Conservation (phyloP, 2,888 invertebrate species). For the Acheta domesticus region DNA sequence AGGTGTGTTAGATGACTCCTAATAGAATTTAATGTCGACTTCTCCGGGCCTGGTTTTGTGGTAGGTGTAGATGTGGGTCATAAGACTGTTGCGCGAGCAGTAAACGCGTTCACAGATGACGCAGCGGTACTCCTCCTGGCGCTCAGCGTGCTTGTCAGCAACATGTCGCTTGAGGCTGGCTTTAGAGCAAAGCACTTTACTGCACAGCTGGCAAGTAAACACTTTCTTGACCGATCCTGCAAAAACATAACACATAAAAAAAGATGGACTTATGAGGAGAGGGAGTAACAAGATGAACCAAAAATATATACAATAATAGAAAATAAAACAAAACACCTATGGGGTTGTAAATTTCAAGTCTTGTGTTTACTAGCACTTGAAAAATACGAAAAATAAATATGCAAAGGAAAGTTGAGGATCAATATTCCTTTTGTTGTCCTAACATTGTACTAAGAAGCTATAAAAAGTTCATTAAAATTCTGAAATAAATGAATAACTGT, state of each 20-base stretch:
- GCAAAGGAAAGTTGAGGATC: no score
- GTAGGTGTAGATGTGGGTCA: slow-evolving; percentile 96
- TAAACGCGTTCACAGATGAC: slow-evolving; percentile 92
- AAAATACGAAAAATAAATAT: no score
- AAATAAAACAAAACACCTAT: not conserved
- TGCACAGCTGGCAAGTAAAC: slow-evolving; percentile 90
- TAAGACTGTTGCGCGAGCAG: slow-evolving; percentile 89
- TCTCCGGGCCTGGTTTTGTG: slow-evolving; percentile 91
- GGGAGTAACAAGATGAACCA: slow-evolving; percentile 26
- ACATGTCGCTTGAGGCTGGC: slow-evolving; percentile 91
- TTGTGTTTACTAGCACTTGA: no score
- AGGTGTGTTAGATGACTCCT: slow-evolving; percentile 44
- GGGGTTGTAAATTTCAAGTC: no score
- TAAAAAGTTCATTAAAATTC: no score
- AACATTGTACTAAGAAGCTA: no score
- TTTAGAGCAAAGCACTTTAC: slow-evolving; percentile 92
- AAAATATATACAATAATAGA: slow-evolving; percentile 19
- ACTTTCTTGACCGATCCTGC: slow-evolving; percentile 66
- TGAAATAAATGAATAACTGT: no score
- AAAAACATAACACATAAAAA: slow-evolving; percentile 38
- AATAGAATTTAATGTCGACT: slow-evolving; percentile 89
- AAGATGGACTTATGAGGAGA: slow-evolving; percentile 29
- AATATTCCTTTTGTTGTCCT: no score
- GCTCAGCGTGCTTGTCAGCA: slow-evolving; percentile 90
- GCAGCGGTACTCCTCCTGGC: slow-evolving; percentile 90